phyloP scores from a whole-genome alignment of 53 echinoderm and acorn worm species.

The Temnopleurus reevesii region DNA sequence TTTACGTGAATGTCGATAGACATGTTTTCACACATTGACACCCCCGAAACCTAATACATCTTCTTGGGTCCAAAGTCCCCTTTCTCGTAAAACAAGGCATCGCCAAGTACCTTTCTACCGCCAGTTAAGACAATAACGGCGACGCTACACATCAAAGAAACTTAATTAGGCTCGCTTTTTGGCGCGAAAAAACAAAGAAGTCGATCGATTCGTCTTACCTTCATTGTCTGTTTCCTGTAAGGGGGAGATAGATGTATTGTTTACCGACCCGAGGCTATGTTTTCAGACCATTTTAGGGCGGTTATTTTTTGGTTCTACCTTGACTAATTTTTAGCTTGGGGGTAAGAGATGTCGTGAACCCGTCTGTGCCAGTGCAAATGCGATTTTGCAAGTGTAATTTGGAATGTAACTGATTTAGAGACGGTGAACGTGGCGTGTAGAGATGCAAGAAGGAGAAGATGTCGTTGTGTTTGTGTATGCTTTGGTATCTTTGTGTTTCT shows the following conservation, averaged over 20 bases:
- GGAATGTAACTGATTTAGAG: constrained; percentile 40
- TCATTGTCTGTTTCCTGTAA: constrained; percentile 3
- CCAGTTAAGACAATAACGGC: background rate
- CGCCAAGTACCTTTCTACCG: background rate
- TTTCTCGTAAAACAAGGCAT: background rate
- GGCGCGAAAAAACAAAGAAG: constrained; percentile 29
- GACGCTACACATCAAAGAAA: constrained; percentile 13
- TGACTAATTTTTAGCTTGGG: constrained; percentile 29
- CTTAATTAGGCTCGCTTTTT: constrained; percentile 43
- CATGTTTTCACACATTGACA: constrained; percentile 40
- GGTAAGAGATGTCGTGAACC: constrained; percentile 11
- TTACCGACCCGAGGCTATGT: constrained; percentile 32
- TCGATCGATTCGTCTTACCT: constrained; percentile 16
- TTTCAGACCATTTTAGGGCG: constrained; percentile 19
- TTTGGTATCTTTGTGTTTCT: no score
- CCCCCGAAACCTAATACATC: constrained; percentile 1
- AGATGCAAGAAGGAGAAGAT: background rate
- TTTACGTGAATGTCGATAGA: background rate
- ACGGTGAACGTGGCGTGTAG: background rate
- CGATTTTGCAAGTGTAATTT: constrained; percentile 49
- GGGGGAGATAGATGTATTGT: constrained; percentile 25
- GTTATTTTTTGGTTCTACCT: constrained; percentile 29
- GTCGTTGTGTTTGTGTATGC: no score
- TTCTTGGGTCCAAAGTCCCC: constrained; percentile 15
- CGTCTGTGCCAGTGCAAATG: background rate